These are phyloP conservation scores for Actenoides hombroni DNA, from an alignment of 2,113 vertebrate species.

Conservation along the genomic window DNA sequence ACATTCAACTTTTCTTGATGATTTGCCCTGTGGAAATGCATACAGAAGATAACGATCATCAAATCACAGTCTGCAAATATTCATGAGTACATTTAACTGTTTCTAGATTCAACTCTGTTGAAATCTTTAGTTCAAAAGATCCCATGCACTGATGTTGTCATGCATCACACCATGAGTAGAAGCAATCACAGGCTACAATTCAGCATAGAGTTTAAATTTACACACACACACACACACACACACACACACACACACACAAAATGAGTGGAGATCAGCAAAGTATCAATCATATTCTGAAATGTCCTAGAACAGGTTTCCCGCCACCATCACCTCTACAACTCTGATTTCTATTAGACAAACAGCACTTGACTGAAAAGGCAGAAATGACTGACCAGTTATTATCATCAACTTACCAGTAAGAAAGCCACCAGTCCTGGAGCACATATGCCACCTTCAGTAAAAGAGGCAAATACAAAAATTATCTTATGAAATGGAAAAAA, in stretches of 20 bases:
- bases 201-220: neutral
- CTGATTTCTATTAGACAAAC: neutral
- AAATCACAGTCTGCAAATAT: neutral
- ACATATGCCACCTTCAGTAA: constrained; percentile 80
- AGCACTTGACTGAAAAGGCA: neutral
- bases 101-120: neutral
- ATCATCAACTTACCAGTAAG: constrained; percentile 85
- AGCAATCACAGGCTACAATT: neutral
- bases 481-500: neutral
- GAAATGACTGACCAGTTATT: constrained; percentile 74
- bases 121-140: neutral
- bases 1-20: constrained; percentile 67
- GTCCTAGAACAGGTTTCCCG: neutral
- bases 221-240: neutral
- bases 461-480: neutral
- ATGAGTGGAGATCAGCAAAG: neutral
- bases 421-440: constrained; percentile 96
- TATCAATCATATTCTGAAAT: neutral
- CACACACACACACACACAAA: neutral
- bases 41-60: neutral
- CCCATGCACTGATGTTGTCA: neutral
- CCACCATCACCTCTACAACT: neutral
- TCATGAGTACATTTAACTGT: neutral
- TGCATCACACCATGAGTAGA: neutral
- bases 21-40: constrained; percentile 73